Conservation (phyloP, 2,888 invertebrate genomes). For the Phragmatobia fuliginosa region DNA sequence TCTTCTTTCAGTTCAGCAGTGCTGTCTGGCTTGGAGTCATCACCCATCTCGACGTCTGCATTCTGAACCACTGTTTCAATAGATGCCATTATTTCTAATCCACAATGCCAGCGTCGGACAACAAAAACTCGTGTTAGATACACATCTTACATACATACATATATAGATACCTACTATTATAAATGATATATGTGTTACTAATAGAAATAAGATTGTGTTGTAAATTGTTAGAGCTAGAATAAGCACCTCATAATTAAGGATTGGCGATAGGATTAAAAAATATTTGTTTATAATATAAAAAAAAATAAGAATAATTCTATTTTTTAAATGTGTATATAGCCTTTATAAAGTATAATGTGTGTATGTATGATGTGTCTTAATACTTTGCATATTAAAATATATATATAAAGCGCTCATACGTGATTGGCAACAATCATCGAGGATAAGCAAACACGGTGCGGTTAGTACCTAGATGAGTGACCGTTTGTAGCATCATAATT, state of each 20-base stretch:
- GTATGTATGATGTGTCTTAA: background rate
- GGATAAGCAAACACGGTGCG: too few relatives aligned
- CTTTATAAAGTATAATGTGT: background rate
- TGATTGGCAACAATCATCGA: too few relatives aligned
- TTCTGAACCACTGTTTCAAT: constrained; percentile 94
- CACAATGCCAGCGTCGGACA: constrained; percentile 81
- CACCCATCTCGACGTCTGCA: constrained; percentile 88
- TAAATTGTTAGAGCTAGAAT: background rate
- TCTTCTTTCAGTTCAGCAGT: constrained; percentile 90
- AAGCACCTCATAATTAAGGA: background rate
- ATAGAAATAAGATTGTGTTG: background rate
- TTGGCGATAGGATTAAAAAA: background rate
- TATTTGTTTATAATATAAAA: too few relatives aligned
- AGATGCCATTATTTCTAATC: constrained; percentile 92
- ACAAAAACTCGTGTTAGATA: constrained; percentile 79
- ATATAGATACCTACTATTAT: constrained; percentile 41
- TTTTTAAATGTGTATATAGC: background rate
- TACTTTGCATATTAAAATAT: background rate
- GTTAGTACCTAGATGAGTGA: too few relatives aligned
- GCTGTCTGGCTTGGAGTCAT: constrained; percentile 89
- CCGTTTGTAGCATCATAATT: too few relatives aligned
- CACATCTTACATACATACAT: constrained; percentile 40
- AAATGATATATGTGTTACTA: constrained; percentile 27
- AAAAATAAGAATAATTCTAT: too few relatives aligned
- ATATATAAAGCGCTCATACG: too few relatives aligned